phyloP scores from a whole-genome alignment of 2,888 invertebrate species.

The Chorisops tibialis region DNA sequence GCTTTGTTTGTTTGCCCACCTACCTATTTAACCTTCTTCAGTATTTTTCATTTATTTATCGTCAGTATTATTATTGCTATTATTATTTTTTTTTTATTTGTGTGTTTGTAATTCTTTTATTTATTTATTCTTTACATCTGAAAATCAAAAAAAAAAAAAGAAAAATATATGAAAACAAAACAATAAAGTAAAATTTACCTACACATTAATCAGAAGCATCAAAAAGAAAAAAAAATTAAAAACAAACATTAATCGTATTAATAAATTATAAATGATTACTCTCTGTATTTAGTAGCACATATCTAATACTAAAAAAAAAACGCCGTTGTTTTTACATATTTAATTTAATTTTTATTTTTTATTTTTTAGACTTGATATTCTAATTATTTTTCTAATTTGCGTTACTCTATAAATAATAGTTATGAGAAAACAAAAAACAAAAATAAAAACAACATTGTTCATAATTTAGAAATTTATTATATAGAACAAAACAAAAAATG shows the following conservation, averaged over 20 bases:
- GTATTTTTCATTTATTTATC: constrained; percentile 34
- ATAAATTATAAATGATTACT: too few relatives aligned
- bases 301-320: neutral
- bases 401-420: too few relatives aligned
- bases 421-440: too few relatives aligned
- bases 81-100: constrained; percentile 27
- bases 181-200: neutral
- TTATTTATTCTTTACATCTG: constrained; percentile 4
- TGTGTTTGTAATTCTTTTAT: constrained; percentile 28
- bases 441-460: too few relatives aligned
- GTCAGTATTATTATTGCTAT: constrained; percentile 33
- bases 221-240: constrained; percentile 6
- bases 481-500: too few relatives aligned
- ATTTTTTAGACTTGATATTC: too few relatives aligned
- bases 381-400: too few relatives aligned
- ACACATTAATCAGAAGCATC: constrained; percentile 34
- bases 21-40: constrained; percentile 28
- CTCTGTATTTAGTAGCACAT: neutral
- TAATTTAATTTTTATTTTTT: neutral
- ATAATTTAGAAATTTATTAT: too few relatives aligned
- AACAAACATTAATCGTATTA: neutral
- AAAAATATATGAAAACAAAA: neutral
- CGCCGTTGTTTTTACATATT: neutral
- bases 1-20: too few relatives aligned
- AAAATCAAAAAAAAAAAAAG: constrained; percentile 8